Evolutionary conservation across 2,888 invertebrate species (phyloP), one percentile per base, ranked within the genome.

Genomic region (Drosophila demipolita): DNA sequence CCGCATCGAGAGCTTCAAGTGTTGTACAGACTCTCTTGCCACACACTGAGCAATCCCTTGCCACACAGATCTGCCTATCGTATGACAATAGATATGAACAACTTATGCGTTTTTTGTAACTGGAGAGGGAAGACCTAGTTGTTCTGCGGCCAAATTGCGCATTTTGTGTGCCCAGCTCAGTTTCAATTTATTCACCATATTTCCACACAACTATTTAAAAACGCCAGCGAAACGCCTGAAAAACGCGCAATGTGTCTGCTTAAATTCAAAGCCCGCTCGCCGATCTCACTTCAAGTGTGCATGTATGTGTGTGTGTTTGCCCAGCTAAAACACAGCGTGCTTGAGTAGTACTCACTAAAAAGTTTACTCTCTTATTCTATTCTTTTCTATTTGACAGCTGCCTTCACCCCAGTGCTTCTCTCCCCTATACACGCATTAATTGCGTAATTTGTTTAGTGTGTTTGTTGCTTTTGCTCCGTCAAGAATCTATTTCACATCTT

Each of bases 51-150:
- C 65, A 59, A 73, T 58, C 59, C 53, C 52, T 78, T 66, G 62
- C 79, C 77, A 70, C 75, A 75, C 45, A 23, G 23, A 26, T 3
- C 8, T 23, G 32, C 53, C 29, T 73, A 77, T 81, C 66, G 20
- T 38, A 84, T 76, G 59, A 63, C 87, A 64, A 64, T 61, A 62
- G 52, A 33, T 48, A 62, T 52, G 36, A 55, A n/a, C 48, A 61
- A 54, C 58, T 73, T 73, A 38, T 50, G 48, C 57, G 48, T 66
- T 70, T 15, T 45, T 45, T 72, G 84, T 73, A 84, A 87, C 61
- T 48, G n/a, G 45, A 83, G 60, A 58, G 54, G 52, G 89, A 86
- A 89, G 87, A 89, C 80, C 50, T 88, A 80, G 54, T 29, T 62
- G 70, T 60, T 49, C 55, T 79, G 70, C 57, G 73, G 77, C 52